Evolutionary conservation across 2,113 vertebrate genomes (phyloP), one percentile per base, ranked within the genome.

Genomic region (Triplophysa rosa): DNA sequence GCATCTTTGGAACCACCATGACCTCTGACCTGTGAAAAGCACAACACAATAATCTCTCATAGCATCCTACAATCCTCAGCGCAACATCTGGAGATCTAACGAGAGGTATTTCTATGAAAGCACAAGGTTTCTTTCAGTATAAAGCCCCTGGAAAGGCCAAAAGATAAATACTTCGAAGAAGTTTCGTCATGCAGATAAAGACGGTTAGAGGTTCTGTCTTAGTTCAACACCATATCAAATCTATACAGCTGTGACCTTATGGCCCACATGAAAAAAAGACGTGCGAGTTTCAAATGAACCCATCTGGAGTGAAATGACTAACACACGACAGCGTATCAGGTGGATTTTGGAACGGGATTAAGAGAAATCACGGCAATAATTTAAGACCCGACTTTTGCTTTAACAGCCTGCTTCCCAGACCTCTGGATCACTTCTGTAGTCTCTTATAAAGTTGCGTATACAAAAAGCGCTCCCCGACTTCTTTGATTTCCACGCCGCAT

Each of bases 11-110:
- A 40, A 1, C 80, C 86, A 3, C 29, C 78, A 0, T 89, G 89
- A 59, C 67, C 67, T 76, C 71, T 82, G 2, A 90, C 90, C 94
- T 95, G 87, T 8, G 56, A 17, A 81, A 65, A 62, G 17, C 19
- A 42, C 52, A 59, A 17, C 16, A 81, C 14, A 63, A 54, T 71
- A 42, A 47, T 24, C 23, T 17, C 42, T 59, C 17, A 64, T 40
- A 9, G 14, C 19, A 7, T 16, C 58, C 33, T 8, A 17, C 11
- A 24, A 63, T 63, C 23, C 21, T 24, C 61, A 24, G 61, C 61
- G 21, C 7, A 65, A 54, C 73, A 76, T 76, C 73, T 76, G 45
- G 73, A 21, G 56, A 63, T 47, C 67, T 7, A 24, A 10, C 52
- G 1, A 9, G 12, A 11, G 23, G 37, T 63, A 19, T 49, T 70